phyloP scores from a whole-genome alignment of 2,888 invertebrate genomes.

The Lasioglossum lativentre region DNA sequence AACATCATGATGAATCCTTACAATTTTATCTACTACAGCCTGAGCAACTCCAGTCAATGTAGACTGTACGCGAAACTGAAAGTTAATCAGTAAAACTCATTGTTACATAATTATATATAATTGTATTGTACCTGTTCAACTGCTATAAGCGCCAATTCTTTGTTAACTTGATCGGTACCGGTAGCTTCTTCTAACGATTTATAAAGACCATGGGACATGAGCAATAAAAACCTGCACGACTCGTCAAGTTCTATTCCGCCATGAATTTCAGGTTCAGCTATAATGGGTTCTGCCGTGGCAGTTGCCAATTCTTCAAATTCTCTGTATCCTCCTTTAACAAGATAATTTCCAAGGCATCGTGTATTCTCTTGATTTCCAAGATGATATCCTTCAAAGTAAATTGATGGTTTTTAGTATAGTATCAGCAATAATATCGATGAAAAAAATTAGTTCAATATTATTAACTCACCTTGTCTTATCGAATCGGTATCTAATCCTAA shows the following conservation, averaged over 20 bases:
- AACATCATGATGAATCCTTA: conserved; percentile 92
- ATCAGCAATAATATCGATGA: not conserved
- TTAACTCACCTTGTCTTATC: conserved; percentile 86
- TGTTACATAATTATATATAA: not conserved
- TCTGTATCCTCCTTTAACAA: conserved; percentile 93
- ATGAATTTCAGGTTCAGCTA: conserved; percentile 93
- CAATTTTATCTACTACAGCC: conserved; percentile 93
- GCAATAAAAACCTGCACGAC: conserved; percentile 92
- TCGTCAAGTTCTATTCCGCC: conserved; percentile 92
- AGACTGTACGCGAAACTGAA: conserved; percentile 90
- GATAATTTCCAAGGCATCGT: conserved; percentile 94
- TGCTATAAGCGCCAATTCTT: conserved; percentile 91
- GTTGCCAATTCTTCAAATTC: conserved; percentile 91
- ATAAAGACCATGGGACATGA: conserved; percentile 95
- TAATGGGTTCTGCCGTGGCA: conserved; percentile 92
- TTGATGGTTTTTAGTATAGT: not conserved
- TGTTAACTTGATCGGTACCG: conserved; percentile 92
- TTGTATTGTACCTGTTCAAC: conserved; percentile 88
- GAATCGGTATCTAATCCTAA: conserved; percentile 91
- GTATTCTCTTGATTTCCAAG: conserved; percentile 93
- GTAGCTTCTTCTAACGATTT: conserved; percentile 93
- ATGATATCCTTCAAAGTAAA: conserved; percentile 86
- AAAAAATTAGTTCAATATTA: not conserved
- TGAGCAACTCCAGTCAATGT: conserved; percentile 94
- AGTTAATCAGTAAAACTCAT: conserved; percentile 7